Evolutionary conservation across 92 coral and sea anemone species (phyloP).

Genomic region (Phenganax marumi): DNA sequence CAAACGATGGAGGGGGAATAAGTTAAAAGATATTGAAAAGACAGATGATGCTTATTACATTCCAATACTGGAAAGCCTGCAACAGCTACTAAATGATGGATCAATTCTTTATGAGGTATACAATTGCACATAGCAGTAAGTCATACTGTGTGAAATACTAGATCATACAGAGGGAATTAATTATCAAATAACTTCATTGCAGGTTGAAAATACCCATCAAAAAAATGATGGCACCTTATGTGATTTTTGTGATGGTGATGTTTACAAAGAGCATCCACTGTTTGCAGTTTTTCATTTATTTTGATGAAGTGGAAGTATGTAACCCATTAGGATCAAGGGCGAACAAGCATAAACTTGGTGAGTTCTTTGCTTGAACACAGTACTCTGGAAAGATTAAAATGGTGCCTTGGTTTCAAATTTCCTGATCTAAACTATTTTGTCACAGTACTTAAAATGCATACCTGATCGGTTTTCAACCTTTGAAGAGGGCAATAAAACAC

Average conservation of each 20-base stretch:
- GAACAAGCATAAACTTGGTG: slow-evolving; percentile 59
- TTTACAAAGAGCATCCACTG: slow-evolving; percentile 50
- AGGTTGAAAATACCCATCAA: slow-evolving; percentile 54
- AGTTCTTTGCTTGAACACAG: background rate
- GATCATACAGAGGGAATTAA: background rate
- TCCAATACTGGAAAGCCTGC: slow-evolving; percentile 13
- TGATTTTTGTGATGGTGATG: slow-evolving; percentile 60
- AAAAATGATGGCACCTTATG: slow-evolving; percentile 49
- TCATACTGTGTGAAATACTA: background rate
- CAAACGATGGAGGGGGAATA: background rate
- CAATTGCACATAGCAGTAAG: background rate
- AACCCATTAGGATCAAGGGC: slow-evolving; percentile 66
- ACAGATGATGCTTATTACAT: slow-evolving; percentile 18
- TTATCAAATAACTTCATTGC: slow-evolving; percentile 24
- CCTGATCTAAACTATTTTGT: no score
- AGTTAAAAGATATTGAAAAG: background rate
- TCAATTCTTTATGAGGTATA: slow-evolving; percentile 36
- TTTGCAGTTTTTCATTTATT: slow-evolving; percentile 60
- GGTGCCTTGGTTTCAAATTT: no score
- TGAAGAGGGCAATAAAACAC: no score
- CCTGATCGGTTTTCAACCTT: no score
- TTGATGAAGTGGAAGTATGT: slow-evolving; percentile 66
- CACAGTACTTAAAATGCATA: no score
- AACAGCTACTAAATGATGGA: slow-evolving; percentile 33
- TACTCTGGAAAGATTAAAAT: no score